phyloP scores from a whole-genome alignment of 2,888 invertebrate genomes.

The Coronaproctus castanopsis region DNA sequence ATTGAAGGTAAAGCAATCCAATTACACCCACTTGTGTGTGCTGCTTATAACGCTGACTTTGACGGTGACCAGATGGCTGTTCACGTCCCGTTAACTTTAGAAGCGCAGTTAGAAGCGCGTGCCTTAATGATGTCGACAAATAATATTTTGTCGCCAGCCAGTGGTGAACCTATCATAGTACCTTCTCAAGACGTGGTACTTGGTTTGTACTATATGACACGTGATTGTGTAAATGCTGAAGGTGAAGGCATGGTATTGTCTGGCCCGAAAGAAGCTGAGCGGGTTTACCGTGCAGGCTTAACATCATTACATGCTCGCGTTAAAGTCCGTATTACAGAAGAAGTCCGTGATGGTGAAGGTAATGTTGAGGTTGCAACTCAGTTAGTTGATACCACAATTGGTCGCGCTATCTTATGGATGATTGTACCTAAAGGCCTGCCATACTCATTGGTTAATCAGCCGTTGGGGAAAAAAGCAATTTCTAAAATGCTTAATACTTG shows the following conservation, averaged over 20 bases:
- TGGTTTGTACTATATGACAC: conserved; percentile 12
- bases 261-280: neutral
- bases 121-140: conserved; percentile 10
- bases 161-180: conserved; percentile 13
- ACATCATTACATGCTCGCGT: too few species aligned
- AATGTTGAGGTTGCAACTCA: neutral
- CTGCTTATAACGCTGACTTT: conserved; percentile 14
- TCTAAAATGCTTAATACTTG: neutral
- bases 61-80: conserved; percentile 16
- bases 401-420: neutral
- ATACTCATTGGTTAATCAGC: neutral
- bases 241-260: conserved; percentile 2
- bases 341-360: neutral
- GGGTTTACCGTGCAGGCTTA: neutral
- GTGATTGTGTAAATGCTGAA: neutral
- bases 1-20: conserved; percentile 15
- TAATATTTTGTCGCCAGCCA: conserved; percentile 11
- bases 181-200: conserved; percentile 13
- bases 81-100: conserved; percentile 9
- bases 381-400: neutral
- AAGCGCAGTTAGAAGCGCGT: conserved; percentile 10
- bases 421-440: neutral
- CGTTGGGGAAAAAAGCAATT: neutral
- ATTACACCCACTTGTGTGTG: conserved; percentile 12
- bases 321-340: neutral